Evolutionary conservation across 2,113 vertebrate species (phyloP).

Genomic region (Gopherus flavomarginatus): DNA sequence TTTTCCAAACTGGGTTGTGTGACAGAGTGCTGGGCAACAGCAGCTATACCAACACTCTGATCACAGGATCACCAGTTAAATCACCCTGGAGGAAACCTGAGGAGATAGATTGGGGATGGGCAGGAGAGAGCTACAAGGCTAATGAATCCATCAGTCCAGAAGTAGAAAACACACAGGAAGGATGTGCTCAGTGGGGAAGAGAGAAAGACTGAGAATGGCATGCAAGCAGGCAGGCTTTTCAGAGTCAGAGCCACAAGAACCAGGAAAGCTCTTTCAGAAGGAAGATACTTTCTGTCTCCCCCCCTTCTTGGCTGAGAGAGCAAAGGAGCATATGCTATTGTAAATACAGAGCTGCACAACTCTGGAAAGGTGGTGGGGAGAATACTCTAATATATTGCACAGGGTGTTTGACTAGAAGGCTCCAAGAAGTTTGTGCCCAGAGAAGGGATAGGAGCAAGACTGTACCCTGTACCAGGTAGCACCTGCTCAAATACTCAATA

Average conservation of each 20-base stretch:
- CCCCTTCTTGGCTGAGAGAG: not conserved
- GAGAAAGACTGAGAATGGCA: not conserved
- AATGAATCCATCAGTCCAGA: not conserved
- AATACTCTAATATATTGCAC: not conserved
- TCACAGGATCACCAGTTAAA: not conserved
- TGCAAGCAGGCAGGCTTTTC: not conserved
- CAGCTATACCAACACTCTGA: not conserved
- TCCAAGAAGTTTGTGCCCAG: not conserved
- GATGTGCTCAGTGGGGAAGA: not conserved
- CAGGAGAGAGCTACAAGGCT: not conserved
- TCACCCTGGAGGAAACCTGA: not conserved
- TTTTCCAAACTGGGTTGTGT: not conserved
- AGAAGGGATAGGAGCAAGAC: not conserved
- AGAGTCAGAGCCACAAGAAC: not conserved
- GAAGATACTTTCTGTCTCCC: too few species aligned
- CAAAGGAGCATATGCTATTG: not conserved
- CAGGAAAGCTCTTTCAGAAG: too few species aligned
- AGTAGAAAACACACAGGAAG: not conserved
- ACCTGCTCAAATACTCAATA: not conserved
- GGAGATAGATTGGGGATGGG: not conserved
- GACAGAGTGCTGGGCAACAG: too few species aligned
- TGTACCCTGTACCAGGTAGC: not conserved
- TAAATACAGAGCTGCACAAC: not conserved
- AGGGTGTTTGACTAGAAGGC: not conserved
- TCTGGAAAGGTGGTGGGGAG: not conserved